Evolutionary conservation across 2,113 vertebrate species (phyloP).

Genomic region (Epinephelus lanceolatus): DNA sequence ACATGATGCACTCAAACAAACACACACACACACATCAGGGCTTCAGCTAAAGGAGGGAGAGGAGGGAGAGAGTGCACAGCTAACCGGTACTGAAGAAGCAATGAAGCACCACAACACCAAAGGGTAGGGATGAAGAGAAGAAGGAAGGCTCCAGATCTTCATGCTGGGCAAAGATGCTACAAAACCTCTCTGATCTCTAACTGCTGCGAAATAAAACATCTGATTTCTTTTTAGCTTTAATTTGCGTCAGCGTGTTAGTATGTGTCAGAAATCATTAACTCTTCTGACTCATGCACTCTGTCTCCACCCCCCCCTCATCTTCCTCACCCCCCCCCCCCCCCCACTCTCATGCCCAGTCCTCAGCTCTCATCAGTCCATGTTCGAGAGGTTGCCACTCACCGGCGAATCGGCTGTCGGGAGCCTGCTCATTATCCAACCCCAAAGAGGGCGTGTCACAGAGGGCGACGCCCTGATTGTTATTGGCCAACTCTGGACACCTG

Average conservation of each 20-base stretch:
- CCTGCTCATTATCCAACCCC: constrained; percentile 99
- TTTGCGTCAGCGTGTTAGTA: constrained; percentile 28
- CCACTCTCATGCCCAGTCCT: constrained; percentile 56
- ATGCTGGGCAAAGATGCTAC: constrained; percentile 51
- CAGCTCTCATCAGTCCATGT: constrained; percentile 87
- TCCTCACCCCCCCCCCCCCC: constrained; percentile 9
- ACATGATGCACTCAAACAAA: constrained; percentile 21
- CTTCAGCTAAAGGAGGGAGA: constrained; percentile 55
- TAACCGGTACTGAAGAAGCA: constrained; percentile 57
- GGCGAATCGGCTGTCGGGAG: constrained; percentile 96
- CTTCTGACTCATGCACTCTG: constrained; percentile 45
- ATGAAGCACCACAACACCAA: constrained; percentile 72
- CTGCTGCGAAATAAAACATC: neutral
- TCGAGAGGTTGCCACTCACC: constrained; percentile 98
- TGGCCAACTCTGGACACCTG: constrained; percentile 96
- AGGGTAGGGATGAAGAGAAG: constrained; percentile 70
- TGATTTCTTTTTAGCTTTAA: neutral
- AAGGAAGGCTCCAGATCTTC: constrained; percentile 67
- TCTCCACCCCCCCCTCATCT: neutral
- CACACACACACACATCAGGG: constrained; percentile 48
- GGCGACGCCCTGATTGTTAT: constrained; percentile 98
- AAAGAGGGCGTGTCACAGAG: constrained; percentile 91
- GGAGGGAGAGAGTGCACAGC: constrained; percentile 63
- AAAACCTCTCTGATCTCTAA: constrained; percentile 8
- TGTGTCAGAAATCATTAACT: constrained; percentile 13